A percentile compares a stretch with the other conserved stretches of the same genome.
Evolutionary conservation across 1,140 invertebrate species (phyloP).

Genomic region (Wiebesia pumilae): DNA sequence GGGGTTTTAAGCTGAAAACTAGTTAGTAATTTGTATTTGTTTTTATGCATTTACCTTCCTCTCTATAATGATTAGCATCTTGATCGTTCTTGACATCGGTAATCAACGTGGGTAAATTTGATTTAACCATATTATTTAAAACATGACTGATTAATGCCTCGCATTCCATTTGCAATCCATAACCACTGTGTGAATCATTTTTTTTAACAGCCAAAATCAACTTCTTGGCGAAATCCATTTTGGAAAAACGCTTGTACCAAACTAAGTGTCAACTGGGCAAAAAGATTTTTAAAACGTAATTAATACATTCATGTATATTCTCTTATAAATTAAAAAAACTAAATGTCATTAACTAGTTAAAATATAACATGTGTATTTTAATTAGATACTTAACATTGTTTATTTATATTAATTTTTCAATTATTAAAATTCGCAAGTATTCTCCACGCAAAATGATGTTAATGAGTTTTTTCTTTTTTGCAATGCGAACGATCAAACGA

Average conservation of each 20-base stretch:
- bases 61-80: slow-evolving; percentile 65
- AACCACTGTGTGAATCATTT: slow-evolving; percentile 65
- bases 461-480: no score
- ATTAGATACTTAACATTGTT: no score
- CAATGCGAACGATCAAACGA: neutral
- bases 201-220: slow-evolving; percentile 66
- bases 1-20: neutral
- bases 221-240: slow-evolving; percentile 68
- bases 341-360: no score
- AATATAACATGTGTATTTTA: no score
- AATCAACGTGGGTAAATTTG: slow-evolving; percentile 63
- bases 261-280: neutral
- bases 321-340: no score
- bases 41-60: slow-evolving; percentile 64
- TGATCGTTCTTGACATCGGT: slow-evolving; percentile 66
- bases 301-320: no score
- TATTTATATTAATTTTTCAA: neutral
- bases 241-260: neutral
- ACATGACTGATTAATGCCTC: slow-evolving; percentile 68
- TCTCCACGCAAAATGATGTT: neutral
- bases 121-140: slow-evolving; percentile 69
- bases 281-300: neutral
- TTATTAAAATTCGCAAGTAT: neutral
- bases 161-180: slow-evolving; percentile 70
- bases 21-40: neutral